Evolutionary conservation across 2,113 vertebrate genomes (phyloP).

Genomic region (Salminus brasiliensis): DNA sequence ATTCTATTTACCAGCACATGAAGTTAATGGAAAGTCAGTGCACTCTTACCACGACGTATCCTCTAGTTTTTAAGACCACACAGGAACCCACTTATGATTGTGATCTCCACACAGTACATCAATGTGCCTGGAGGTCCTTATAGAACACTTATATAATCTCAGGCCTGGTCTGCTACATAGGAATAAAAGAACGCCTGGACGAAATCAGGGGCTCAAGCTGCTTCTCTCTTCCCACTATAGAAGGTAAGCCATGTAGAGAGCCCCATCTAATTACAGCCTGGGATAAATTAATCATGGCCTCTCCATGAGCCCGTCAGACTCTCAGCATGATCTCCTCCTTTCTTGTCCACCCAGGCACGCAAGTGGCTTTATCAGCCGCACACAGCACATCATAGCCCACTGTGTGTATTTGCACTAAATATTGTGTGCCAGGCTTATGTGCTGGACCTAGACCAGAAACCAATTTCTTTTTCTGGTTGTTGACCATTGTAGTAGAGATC

Average conservation of each 20-base stretch:
- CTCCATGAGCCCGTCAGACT: constrained; percentile 29
- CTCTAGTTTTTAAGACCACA: neutral
- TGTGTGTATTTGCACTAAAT: constrained; percentile 20
- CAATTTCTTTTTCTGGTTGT: neutral
- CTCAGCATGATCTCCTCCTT: constrained; percentile 38
- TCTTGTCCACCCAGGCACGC: constrained; percentile 46
- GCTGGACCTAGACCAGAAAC: neutral
- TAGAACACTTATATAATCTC: neutral
- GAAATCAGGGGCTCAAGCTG: neutral
- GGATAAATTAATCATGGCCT: constrained; percentile 48
- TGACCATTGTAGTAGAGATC: neutral
- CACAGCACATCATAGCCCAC: constrained; percentile 23
- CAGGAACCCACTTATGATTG: neutral
- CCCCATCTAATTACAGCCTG: constrained; percentile 39
- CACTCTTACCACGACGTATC: neutral
- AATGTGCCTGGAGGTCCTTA: neutral
- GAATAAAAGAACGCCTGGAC: neutral
- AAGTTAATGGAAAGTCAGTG: neutral
- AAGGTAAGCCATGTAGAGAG: constrained; percentile 24
- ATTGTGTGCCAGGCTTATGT: neutral
- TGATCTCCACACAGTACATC: neutral
- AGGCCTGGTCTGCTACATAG: neutral
- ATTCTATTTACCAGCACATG: neutral
- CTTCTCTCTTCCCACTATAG: neutral
- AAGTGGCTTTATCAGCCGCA: constrained; percentile 19